Percentiles rank a stretch among this genome's conserved stretches.
phyloP scores from a whole-genome alignment of 2,888 invertebrate genomes.

The Andrena chrysosceles region DNA sequence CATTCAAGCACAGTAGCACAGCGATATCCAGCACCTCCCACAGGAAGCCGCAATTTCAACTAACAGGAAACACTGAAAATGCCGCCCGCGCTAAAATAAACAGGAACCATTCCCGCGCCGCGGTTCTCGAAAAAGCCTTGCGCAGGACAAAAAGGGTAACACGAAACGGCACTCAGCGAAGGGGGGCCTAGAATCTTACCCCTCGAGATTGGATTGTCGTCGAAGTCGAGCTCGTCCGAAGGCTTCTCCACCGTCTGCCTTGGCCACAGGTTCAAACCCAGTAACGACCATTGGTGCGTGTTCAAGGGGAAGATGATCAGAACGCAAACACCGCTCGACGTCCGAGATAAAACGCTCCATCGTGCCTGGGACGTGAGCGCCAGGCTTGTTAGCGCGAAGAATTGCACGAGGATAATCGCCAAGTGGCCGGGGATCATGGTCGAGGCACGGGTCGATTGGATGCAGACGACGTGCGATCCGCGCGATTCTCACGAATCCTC shows the following conservation, averaged over 20 bases:
- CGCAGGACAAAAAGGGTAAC: constrained; percentile 1
- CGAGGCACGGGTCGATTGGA: constrained; percentile 14
- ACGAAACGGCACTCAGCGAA: constrained; percentile 3
- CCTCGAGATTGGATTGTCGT: constrained; percentile 50
- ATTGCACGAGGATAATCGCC: constrained; percentile 13
- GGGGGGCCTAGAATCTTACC: constrained; percentile 43
- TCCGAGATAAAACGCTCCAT: constrained; percentile 29
- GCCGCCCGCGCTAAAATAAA: background rate
- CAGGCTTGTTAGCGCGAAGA: constrained; percentile 19
- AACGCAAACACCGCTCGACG: constrained; percentile 38
- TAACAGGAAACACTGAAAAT: too few species aligned
- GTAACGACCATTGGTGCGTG: constrained; percentile 66
- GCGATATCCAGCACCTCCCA: too few species aligned
- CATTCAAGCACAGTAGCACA: too few species aligned
- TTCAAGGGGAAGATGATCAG: constrained; percentile 51
- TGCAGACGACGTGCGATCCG: constrained; percentile 22
- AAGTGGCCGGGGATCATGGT: constrained; percentile 46
- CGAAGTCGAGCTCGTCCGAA: constrained; percentile 16
- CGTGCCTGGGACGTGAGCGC: constrained; percentile 6
- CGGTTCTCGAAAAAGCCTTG: background rate
- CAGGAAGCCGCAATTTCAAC: too few species aligned
- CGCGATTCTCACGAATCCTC: constrained; percentile 17
- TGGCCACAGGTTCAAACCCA: constrained; percentile 51
- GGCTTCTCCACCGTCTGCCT: constrained; percentile 22
- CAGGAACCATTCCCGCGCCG: background rate